A percentile compares a stretch with the other conserved stretches of the same genome.
Evolutionary conservation across 2,888 invertebrate genomes (phyloP).

Genomic region (Keiferia lycopersicella): DNA sequence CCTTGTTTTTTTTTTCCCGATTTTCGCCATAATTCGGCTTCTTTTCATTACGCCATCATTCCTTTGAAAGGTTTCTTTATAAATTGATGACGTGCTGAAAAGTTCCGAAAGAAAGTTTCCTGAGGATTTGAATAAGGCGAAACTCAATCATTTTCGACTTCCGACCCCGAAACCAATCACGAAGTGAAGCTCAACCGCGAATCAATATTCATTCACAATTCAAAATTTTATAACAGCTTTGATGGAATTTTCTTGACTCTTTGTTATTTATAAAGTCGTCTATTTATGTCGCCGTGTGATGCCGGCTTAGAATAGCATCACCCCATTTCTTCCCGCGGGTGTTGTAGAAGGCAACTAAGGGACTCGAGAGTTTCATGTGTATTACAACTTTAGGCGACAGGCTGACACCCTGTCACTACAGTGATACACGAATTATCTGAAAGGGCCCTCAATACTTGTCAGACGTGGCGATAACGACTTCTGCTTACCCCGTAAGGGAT

Average conservation of each 20-base stretch:
- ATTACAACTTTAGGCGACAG: no score
- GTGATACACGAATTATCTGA: no score
- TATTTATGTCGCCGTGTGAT: no score
- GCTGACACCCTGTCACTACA: no score
- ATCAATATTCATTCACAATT: conserved; percentile 1
- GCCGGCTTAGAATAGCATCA: no score
- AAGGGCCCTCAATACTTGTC: no score
- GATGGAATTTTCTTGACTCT: background rate
- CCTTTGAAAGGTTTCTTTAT: background rate
- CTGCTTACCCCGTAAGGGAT: no score
- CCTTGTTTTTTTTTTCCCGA: background rate
- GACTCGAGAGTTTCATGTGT: no score
- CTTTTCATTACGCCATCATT: background rate
- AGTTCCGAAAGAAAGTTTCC: background rate
- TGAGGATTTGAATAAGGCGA: background rate
- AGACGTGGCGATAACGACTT: no score
- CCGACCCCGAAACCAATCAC: background rate
- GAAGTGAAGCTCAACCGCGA: background rate
- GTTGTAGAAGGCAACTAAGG: no score
- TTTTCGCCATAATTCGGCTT: background rate
- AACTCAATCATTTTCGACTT: background rate
- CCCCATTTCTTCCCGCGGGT: no score
- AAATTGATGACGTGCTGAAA: conserved; percentile 7
- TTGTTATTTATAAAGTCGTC: no score
- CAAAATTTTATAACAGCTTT: background rate